These are phyloP conservation scores for Piprites chloris DNA, from an alignment of 2,113 vertebrate species.

Conservation along the genomic window DNA sequence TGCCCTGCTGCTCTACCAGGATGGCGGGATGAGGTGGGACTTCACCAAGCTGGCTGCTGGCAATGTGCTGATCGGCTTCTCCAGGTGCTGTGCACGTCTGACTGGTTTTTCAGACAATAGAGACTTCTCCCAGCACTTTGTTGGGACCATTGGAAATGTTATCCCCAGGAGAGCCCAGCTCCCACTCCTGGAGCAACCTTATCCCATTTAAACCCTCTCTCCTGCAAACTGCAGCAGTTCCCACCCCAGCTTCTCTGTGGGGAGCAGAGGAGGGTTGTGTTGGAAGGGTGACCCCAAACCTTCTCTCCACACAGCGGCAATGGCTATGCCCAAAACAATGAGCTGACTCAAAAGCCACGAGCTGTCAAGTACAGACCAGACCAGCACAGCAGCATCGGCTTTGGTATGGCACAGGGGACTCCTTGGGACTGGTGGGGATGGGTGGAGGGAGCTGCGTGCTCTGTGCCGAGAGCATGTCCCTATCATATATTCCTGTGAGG, in stretches of 20 bases:
- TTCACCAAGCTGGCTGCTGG: not conserved
- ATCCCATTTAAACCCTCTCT: not conserved
- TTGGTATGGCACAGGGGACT: not conserved
- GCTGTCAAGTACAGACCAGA: slow-evolving; percentile 69
- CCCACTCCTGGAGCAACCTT: not conserved
- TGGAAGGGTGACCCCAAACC: not conserved
- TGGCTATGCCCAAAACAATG: slow-evolving; percentile 58
- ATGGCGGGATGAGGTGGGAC: not conserved
- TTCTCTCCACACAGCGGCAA: slow-evolving; percentile 51
- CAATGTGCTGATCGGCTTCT: slow-evolving; percentile 33
- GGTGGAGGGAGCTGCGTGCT: not conserved
- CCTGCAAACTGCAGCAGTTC: not conserved
- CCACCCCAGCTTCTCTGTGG: not conserved
- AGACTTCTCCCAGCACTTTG: not conserved
- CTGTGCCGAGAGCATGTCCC: fast-evolving
- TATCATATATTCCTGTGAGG: fast-evolving
- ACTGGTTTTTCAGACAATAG: not conserved
- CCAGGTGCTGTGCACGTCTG: not conserved
- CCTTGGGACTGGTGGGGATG: fast-evolving
- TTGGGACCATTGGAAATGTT: fast-evolving
- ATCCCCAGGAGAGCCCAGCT: not conserved
- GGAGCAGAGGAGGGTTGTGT: not conserved
- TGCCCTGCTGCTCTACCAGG: slow-evolving; percentile 35
- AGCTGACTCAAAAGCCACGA: slow-evolving; percentile 32
- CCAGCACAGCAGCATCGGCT: slow-evolving; percentile 1